phyloP scores from a whole-genome alignment of 2,113 vertebrate genomes.

The Nothocercus julius region DNA sequence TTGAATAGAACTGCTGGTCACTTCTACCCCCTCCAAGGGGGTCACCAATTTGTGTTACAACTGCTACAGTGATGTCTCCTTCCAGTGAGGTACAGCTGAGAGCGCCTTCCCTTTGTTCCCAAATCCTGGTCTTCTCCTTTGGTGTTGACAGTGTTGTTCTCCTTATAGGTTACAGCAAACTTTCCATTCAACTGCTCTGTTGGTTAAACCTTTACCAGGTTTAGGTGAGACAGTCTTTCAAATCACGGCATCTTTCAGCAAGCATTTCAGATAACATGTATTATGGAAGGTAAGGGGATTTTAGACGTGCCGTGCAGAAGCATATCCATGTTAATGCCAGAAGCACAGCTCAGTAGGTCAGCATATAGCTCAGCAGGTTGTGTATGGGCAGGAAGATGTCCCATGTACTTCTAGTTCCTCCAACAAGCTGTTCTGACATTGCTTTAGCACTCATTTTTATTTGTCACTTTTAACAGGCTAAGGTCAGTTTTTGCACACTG shows the following conservation, averaged over 20 bases:
- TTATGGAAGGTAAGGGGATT: background rate
- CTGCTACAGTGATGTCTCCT: background rate
- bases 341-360: background rate
- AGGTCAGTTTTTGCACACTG: rapidly evolving
- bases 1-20: background rate
- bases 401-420: background rate
- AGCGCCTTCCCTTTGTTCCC: background rate
- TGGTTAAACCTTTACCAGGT: background rate
- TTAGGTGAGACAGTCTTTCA: background rate
- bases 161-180: background rate
- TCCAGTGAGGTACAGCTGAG: background rate
- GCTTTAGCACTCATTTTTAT: background rate
- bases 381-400: background rate
- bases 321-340: background rate
- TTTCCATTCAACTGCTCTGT: background rate
- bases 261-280: background rate
- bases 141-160: background rate
- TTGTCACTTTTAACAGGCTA: background rate
- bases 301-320: background rate
- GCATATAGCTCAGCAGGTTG: background rate
- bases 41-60: background rate
- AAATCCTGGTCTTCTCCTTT: background rate
- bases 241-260: background rate
- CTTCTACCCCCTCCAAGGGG: background rate
- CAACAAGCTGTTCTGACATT: background rate